Percentiles rank a stretch among this genome's conserved stretches.
These are phyloP conservation scores for Euglossa dilemma DNA, from an alignment of 1,140 invertebrate genomes.

Conservation along the genomic window DNA sequence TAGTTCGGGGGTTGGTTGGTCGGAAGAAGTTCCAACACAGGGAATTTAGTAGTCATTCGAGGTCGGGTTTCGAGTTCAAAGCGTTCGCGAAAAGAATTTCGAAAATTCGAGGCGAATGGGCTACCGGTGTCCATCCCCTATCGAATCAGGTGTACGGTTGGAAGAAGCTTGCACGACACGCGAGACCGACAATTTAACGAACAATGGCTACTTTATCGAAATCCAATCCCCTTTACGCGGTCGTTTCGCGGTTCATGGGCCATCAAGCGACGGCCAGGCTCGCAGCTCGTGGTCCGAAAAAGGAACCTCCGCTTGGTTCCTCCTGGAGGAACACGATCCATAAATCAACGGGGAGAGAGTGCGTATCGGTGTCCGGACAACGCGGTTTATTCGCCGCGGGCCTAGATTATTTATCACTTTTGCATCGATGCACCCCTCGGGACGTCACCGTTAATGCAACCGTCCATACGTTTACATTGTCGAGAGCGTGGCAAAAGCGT, in stretches of 20 bases:
- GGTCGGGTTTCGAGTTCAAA: too few species aligned
- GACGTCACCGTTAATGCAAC: slow-evolving; percentile 46
- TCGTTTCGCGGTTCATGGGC: slow-evolving; percentile 20
- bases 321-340: slow-evolving; percentile 27
- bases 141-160: too few species aligned
- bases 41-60: too few species aligned
- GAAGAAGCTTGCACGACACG: not conserved
- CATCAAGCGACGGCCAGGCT: not conserved
- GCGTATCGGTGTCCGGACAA: slow-evolving; percentile 30
- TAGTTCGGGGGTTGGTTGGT: too few species aligned
- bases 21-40: too few species aligned
- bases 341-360: slow-evolving; percentile 42
- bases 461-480: slow-evolving; percentile 40
- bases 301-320: slow-evolving; percentile 3
- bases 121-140: too few species aligned
- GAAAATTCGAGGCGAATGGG: not conserved
- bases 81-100: too few species aligned
- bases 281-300: slow-evolving; percentile 10
- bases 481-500: slow-evolving; percentile 35
- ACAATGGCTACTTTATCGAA: slow-evolving; percentile 66
- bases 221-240: not conserved
- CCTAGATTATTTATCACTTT: slow-evolving; percentile 52
- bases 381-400: slow-evolving; percentile 14
- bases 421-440: slow-evolving; percentile 28
- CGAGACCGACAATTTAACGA: slow-evolving; percentile 60